These are phyloP conservation scores for Sinohyriopsis cumingii DNA, from an alignment of 2,888 invertebrate species.

Conservation along the genomic window DNA sequence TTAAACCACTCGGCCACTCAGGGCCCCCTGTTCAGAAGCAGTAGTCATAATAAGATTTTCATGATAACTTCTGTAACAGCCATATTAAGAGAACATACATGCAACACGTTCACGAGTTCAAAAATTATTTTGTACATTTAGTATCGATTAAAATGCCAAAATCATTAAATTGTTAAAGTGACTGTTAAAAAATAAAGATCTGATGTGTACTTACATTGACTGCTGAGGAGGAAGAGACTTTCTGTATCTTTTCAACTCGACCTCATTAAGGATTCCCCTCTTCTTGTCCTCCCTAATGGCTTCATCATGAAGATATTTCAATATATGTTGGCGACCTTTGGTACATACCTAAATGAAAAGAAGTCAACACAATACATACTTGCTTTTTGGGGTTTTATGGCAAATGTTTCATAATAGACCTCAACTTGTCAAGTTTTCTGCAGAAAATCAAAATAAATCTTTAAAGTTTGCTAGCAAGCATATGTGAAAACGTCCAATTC, in stretches of 20 bases:
- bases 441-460: background rate
- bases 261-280: constrained; percentile 65
- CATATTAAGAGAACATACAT: too few relatives aligned
- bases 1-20: too few relatives aligned
- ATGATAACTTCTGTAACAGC: too few relatives aligned
- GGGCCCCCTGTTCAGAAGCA: too few relatives aligned
- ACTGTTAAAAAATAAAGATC: background rate
- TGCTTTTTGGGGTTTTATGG: background rate
- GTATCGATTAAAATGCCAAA: too few relatives aligned
- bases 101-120: too few relatives aligned
- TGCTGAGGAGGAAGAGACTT: constrained; percentile 62
- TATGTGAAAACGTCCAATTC: background rate
- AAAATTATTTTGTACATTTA: too few relatives aligned
- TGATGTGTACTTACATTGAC: constrained; percentile 40
- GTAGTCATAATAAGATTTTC: too few relatives aligned
- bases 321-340: constrained; percentile 93
- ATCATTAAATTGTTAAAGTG: too few relatives aligned
- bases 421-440: background rate
- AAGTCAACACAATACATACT: constrained; percentile 1
- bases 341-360: constrained; percentile 82
- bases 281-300: constrained; percentile 81
- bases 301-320: constrained; percentile 93
- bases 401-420: background rate
- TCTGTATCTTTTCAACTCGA: constrained; percentile 63
- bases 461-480: too few relatives aligned